Percentiles rank a stretch among this genome's conserved stretches.
phyloP scores from a whole-genome alignment of 2,888 invertebrate genomes.

The Ditula angustiorana region DNA sequence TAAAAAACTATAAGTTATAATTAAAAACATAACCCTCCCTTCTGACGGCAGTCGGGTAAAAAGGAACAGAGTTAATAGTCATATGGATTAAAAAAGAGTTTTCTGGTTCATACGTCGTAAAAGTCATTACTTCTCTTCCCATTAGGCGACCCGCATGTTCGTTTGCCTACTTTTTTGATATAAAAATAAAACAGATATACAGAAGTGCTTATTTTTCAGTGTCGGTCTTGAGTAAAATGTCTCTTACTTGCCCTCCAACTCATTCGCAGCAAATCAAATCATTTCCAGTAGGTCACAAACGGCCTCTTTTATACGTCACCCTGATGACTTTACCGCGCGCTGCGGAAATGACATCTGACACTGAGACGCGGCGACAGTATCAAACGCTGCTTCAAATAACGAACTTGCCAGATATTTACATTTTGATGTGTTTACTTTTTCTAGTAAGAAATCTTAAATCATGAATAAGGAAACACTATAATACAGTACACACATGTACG shows the following conservation, averaged over 20 bases:
- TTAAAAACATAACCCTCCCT: no score
- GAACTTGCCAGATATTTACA: conserved; percentile 26
- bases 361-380: conserved; percentile 32
- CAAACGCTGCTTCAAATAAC: conserved; percentile 18
- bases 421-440: conserved; percentile 27
- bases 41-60: no score
- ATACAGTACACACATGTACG: neutral
- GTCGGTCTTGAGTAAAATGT: neutral
- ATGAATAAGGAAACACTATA: conserved; percentile 1
- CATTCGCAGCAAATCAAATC: conserved; percentile 28
- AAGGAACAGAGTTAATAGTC: no score
- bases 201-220: neutral
- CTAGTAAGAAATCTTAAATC: conserved; percentile 17
- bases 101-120: no score
- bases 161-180: no score
- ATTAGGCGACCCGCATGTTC: no score
- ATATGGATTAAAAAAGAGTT: no score
- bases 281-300: conserved; percentile 20
- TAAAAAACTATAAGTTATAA: no score
- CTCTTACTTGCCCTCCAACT: conserved; percentile 10
- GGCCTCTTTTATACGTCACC: conserved; percentile 35
- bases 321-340: conserved; percentile 38
- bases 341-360: conserved; percentile 37
- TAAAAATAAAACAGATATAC: no score
- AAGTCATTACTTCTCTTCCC: no score